Evolutionary conservation across 2,113 vertebrate species (phyloP).

Genomic region (Saimiri boliviensis): DNA sequence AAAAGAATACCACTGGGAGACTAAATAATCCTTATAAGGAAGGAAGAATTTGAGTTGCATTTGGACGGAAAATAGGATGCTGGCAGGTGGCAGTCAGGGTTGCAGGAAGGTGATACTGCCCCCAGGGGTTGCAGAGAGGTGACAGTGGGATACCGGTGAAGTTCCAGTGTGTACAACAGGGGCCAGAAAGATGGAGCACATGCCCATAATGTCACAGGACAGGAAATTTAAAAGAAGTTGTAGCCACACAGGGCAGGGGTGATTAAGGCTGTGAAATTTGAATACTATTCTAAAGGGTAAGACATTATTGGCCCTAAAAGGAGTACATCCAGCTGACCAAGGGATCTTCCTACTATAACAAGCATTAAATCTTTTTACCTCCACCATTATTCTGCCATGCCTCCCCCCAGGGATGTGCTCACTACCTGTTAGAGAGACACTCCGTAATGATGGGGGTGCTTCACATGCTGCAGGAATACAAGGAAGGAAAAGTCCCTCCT

Average conservation of each 20-base stretch:
- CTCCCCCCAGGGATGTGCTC: neutral
- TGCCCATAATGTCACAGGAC: neutral
- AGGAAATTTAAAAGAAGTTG: neutral
- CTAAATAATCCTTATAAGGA: neutral
- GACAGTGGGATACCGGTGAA: neutral
- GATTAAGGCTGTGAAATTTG: neutral
- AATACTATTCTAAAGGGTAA: neutral
- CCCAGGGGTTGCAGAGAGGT: neutral
- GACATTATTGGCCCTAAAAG: neutral
- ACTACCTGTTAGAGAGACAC: neutral
- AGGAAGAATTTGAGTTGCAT: neutral
- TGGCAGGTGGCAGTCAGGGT: neutral
- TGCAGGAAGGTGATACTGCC: too few relatives aligned
- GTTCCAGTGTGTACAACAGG: too few relatives aligned
- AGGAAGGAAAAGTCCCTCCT: neutral
- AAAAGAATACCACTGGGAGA: neutral
- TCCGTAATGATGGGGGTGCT: neutral
- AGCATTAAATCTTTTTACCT: neutral
- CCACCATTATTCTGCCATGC: too few relatives aligned
- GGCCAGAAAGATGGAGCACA: fast-evolving
- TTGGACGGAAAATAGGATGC: neutral
- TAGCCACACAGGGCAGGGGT: neutral
- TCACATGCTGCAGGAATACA: fast-evolving
- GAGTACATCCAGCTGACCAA: neutral
- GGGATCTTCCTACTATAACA: neutral